A percentile compares a stretch with the other conserved stretches of the same genome.
Conservation (phyloP, 2,797 vertebrate species). For the Oreonectes daqikongensis region DNA sequence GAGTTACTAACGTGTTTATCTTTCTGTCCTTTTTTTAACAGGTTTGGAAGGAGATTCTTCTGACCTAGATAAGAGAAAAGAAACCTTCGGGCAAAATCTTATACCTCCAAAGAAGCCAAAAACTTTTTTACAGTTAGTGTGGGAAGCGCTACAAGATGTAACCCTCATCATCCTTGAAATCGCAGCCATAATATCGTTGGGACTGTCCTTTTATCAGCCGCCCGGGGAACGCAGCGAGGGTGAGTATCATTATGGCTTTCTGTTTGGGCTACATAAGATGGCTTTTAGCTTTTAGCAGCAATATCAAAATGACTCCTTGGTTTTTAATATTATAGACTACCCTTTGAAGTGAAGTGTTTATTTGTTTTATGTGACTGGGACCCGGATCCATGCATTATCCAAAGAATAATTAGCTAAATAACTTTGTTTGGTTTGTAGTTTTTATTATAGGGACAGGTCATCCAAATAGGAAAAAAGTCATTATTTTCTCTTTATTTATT, state of each 20-base stretch:
- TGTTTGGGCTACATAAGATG: background rate
- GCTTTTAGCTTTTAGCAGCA: slow-evolving; percentile 1
- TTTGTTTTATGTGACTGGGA: background rate
- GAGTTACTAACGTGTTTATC: background rate
- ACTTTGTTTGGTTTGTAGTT: background rate
- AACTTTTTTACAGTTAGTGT: slow-evolving; percentile 98
- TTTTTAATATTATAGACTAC: background rate
- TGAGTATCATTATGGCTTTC: slow-evolving; percentile 71
- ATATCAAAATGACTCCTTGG: background rate
- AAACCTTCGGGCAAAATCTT: slow-evolving; percentile 93
- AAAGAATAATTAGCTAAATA: background rate
- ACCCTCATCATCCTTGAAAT: slow-evolving; percentile 98
- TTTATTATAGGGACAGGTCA: background rate
- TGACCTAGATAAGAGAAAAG: slow-evolving; percentile 96
- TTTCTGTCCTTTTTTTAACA: slow-evolving; percentile 64
- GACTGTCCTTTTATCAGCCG: slow-evolving; percentile 96
- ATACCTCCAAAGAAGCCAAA: slow-evolving; percentile 99
- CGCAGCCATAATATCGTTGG: slow-evolving; percentile 95
- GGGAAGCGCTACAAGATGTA: slow-evolving; percentile 98
- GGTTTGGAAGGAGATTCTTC: slow-evolving; percentile 84
- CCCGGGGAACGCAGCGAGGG: slow-evolving; percentile 87
- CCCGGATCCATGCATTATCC: background rate
- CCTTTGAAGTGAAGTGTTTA: background rate
- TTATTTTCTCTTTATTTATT: too few species aligned
- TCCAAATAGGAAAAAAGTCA: too few species aligned